Conservation (phyloP, 1,140 invertebrate species). For the Caenorhabditis remanei region DNA sequence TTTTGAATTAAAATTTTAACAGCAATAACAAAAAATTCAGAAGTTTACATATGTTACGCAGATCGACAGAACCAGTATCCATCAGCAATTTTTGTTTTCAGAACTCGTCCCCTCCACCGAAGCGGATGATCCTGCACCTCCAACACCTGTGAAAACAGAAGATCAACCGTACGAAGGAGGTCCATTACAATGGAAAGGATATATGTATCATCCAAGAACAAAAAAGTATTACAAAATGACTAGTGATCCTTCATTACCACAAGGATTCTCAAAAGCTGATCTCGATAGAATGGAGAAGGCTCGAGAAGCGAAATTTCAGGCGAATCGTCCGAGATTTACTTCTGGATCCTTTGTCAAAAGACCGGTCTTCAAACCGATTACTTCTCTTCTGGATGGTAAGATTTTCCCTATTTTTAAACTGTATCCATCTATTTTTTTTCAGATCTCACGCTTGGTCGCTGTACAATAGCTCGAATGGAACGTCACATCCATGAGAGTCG, state of each 20-base stretch:
- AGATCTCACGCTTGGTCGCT: slow-evolving; percentile 11
- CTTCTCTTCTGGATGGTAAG: slow-evolving; percentile 5
- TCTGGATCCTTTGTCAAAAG: slow-evolving; percentile 21
- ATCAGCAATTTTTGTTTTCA: no score
- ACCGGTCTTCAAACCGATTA: slow-evolving; percentile 17
- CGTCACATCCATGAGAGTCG: slow-evolving; percentile 33
- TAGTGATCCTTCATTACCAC: not conserved
- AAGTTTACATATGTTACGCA: no score
- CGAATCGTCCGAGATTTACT: slow-evolving; percentile 9
- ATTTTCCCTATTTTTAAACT: not conserved
- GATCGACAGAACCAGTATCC: no score
- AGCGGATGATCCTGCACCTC: not conserved
- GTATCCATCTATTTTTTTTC: not conserved
- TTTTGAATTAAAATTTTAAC: no score
- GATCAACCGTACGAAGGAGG: slow-evolving; percentile 40
- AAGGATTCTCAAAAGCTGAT: slow-evolving; percentile 27
- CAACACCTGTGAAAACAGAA: not conserved
- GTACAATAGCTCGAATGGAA: slow-evolving; percentile 2
- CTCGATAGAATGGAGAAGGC: slow-evolving; percentile 22
- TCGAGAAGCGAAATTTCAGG: slow-evolving; percentile 13
- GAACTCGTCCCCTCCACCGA: not conserved
- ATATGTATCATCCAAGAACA: slow-evolving; percentile 14
- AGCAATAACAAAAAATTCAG: no score
- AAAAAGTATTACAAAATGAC: slow-evolving; percentile 54
- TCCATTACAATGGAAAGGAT: not conserved